Base-by-base conservation (phyloP, 2,797 vertebrate genomes). In the Halcyon chelicuti region DNA sequence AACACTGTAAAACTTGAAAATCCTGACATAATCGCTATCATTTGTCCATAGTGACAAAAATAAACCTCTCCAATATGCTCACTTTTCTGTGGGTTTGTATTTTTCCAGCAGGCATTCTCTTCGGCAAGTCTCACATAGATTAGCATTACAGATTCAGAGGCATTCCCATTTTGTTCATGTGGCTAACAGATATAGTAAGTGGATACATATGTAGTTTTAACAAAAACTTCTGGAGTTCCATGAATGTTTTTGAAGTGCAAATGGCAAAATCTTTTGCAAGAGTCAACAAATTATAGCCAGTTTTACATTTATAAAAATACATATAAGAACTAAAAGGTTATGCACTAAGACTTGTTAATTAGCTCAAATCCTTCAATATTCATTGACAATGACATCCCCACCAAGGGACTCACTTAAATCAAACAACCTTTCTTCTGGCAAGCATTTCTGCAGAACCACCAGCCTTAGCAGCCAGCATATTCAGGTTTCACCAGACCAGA, bases 181-280 rank as follows among this genome's bases (percentile, higher is more conserved):
- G 52, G 87, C 21, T 76, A 81, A 78, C 63, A 95, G 57, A 95
- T 74, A 85, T 0, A 71, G 44, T 77, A 95, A 95, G 67, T 87
- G 74, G 52, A 91, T 85, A 91, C 63, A 91, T 89, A 61, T 91
- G 77, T 42, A 82, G 23, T 67, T 93, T 76, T 74, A 88, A 92
- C 29, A 86, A 82, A 93, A 93, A 57, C 8, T 87, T 76, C 55
- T 65, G 40, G 66, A 25, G 9, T 85, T 89, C 47, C 63, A 52
- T 35, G 12, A 62, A 85, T n/a, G 10, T 52, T 85, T 95, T 61
- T 91, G 77, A 93, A 89, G 47, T 84, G 52, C 12, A 96, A 94
- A 92, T 86, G 67, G 18, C 25, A 85, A 82, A 86, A 82, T 63
- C 66, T 66, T 88, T 77, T 77, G 21, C 60, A 94, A 86, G 39